These are phyloP conservation scores for Congeria kusceri DNA, from an alignment of 2,888 invertebrate genomes.

Conservation along the genomic window DNA sequence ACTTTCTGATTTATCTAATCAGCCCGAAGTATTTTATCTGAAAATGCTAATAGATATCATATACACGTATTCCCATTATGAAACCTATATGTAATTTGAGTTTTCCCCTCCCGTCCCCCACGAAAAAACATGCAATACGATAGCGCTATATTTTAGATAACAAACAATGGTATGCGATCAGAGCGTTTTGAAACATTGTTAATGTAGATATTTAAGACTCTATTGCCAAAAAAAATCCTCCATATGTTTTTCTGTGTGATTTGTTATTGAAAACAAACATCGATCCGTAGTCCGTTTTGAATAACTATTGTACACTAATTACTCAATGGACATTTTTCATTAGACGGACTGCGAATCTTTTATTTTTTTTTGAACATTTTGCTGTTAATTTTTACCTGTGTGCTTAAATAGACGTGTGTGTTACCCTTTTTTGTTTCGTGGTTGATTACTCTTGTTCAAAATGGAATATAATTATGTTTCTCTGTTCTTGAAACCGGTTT, in stretches of 20 bases:
- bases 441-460: no score
- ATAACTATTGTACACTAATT: constrained; percentile 1
- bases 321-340: not conserved
- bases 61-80: no score
- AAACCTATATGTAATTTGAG: not conserved
- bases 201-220: constrained; percentile 4
- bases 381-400: no score
- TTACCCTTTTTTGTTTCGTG: no score
- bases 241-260: not conserved
- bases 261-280: no score
- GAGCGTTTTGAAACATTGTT: not conserved
- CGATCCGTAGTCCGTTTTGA: not conserved
- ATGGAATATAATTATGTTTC: no score
- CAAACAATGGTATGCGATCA: constrained; percentile 18
- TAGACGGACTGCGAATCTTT: not conserved
- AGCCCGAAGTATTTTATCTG: no score
- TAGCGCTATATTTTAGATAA: constrained; percentile 22
- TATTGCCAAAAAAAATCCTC: not conserved
- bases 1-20: no score
- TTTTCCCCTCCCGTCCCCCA: constrained; percentile 1
- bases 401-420: no score
- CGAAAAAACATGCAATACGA: constrained; percentile 19
- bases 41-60: no score
- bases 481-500: no score
- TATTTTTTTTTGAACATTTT: not conserved